A percentile compares a stretch with the other conserved stretches of the same genome.
Evolutionary conservation across 2,888 invertebrate species (phyloP).

Genomic region (Euplagia quadripunctaria): DNA sequence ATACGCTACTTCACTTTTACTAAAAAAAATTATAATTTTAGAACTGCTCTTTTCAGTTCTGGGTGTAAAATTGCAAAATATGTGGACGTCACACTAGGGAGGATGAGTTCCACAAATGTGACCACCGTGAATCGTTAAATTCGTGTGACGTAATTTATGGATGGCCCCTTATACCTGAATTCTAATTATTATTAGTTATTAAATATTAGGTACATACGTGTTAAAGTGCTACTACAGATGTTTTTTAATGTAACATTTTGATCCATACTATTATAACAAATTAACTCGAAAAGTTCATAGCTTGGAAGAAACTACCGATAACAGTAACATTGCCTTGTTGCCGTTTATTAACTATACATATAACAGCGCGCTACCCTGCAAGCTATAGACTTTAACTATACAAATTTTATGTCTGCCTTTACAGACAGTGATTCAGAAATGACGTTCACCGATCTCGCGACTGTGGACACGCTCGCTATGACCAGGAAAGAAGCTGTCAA

Average conservation of each 20-base stretch:
- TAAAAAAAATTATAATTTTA: too few species aligned
- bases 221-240: not conserved
- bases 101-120: too few species aligned
- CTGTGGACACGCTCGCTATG: conserved; percentile 61
- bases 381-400: not conserved
- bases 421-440: conserved; percentile 69
- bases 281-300: not conserved
- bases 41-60: too few species aligned
- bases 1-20: too few species aligned
- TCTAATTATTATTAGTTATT: too few species aligned
- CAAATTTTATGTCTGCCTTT: not conserved
- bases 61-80: too few species aligned
- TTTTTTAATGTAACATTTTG: not conserved
- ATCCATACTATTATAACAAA: not conserved
- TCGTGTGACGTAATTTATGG: too few species aligned
- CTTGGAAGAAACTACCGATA: not conserved
- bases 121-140: too few species aligned
- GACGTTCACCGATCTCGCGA: conserved; percentile 62
- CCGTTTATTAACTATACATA: not conserved
- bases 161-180: too few species aligned
- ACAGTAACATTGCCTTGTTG: not conserved
- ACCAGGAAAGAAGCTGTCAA: conserved; percentile 46
- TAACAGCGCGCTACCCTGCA: not conserved
- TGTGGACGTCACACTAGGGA: too few species aligned
- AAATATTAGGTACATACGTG: too few species aligned